Conservation (phyloP, 30 jellyfish, hydroid and myxozoan species). For the Nemopilema nomurai region DNA sequence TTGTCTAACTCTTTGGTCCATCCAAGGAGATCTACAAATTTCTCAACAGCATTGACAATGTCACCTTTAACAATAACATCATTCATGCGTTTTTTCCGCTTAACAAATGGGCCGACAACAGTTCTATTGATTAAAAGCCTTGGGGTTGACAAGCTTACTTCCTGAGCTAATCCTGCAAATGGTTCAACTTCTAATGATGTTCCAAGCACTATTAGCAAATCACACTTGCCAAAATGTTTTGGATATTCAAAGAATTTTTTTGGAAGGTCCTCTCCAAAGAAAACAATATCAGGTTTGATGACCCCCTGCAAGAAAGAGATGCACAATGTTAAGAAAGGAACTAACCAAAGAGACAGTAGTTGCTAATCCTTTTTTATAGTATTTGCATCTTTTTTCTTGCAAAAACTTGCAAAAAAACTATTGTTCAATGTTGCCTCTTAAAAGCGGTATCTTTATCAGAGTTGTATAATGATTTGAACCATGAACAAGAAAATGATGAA, state of each 20-base stretch:
- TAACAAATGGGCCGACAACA: conserved; percentile 68
- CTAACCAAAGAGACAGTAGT: no score
- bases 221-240: conserved; percentile 61
- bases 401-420: no score
- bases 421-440: no score
- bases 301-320: conserved; percentile 55
- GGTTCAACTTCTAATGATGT: conserved; percentile 90
- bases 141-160: conserved; percentile 54
- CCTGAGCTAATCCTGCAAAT: conserved; percentile 71
- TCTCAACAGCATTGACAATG: conserved; percentile 43
- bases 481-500: no score
- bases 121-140: conserved; percentile 69
- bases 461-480: no score
- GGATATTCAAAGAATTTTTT: conserved; percentile 44
- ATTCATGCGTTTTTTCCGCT: conserved; percentile 37
- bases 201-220: conserved; percentile 77
- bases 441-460: no score
- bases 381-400: no score
- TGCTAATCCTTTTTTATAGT: no score
- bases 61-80: conserved; percentile 67
- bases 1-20: conserved; percentile 44
- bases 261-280: conserved; percentile 86
- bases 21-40: conserved; percentile 24
- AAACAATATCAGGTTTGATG: conserved; percentile 79
- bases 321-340: no score